Percentiles rank a stretch among this genome's conserved stretches.
These are phyloP conservation scores for Podarcis raffonei DNA, from an alignment of 2,113 vertebrate species.

Conservation along the genomic window DNA sequence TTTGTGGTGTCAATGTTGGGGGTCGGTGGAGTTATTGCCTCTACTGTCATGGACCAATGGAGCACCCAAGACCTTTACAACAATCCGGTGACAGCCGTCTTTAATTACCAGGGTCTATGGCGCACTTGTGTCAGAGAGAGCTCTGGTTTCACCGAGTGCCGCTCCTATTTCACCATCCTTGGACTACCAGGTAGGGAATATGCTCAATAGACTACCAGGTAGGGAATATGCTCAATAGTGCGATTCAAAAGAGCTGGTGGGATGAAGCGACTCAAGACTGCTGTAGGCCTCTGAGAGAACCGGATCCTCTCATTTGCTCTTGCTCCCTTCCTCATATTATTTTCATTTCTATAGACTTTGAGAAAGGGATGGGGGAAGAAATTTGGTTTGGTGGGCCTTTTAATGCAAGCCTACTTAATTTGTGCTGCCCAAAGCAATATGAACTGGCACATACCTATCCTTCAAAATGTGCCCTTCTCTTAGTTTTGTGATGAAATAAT, in stretches of 20 bases:
- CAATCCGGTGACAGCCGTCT: conserved; percentile 84
- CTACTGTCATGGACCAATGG: conserved; percentile 92
- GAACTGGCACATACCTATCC: no score
- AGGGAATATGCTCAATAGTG: conserved; percentile 40
- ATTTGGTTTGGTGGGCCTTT: no score
- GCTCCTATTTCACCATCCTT: conserved; percentile 88
- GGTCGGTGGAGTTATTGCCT: conserved; percentile 76
- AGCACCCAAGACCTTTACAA: conserved; percentile 87
- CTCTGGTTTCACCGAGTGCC: conserved; percentile 89
- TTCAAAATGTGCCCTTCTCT: no score
- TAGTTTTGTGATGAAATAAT: no score
- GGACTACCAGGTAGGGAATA: conserved; percentile 87
- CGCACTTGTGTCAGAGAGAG: conserved; percentile 86
- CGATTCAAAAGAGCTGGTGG: accelerated
- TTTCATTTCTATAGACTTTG: background rate
- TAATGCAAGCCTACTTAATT: no score
- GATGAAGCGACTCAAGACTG: background rate
- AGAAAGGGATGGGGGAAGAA: no score
- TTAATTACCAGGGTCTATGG: conserved; percentile 90
- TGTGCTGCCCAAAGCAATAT: no score
- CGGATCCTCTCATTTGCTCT: background rate
- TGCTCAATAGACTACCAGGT: conserved; percentile 89
- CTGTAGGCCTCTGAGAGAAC: background rate
- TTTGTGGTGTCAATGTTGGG: conserved; percentile 83
- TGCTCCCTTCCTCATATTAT: background rate